Conservation (phyloP, 92 coral and sea anemone genomes). For the Umimayanthus kanabou region DNA sequence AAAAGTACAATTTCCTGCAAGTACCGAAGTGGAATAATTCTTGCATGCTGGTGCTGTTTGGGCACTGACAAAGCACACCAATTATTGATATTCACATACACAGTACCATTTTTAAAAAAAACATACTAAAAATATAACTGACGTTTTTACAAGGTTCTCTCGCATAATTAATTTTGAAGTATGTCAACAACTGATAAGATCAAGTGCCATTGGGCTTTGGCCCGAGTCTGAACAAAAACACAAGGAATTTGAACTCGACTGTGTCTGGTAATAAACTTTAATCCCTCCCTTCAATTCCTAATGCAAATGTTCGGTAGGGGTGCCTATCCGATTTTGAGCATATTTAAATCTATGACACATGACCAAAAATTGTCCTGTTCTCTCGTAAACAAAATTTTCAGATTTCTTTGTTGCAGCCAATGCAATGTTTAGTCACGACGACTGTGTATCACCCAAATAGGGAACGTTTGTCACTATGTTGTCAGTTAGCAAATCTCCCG, state of each 20-base stretch:
- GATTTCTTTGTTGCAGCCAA: neutral
- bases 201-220: neutral
- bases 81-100: neutral
- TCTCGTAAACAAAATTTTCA: neutral
- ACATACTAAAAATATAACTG: neutral
- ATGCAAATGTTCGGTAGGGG: neutral
- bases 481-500: constrained; percentile 19
- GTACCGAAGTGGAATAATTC: too few relatives aligned
- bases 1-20: too few relatives aligned
- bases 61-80: neutral
- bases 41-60: too few relatives aligned
- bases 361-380: constrained; percentile 5
- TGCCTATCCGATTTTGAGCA: neutral
- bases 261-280: neutral
- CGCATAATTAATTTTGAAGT: neutral
- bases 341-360: neutral
- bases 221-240: neutral
- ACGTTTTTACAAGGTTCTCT: neutral
- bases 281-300: constrained; percentile 2
- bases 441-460: constrained; percentile 32
- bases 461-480: neutral
- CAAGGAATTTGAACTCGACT: neutral
- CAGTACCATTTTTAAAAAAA: neutral
- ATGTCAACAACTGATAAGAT: constrained; percentile 12
- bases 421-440: neutral